Evolutionary conservation across 2,797 vertebrate genomes (phyloP), one percentile per base, ranked within the genome.

Genomic region (Sebastiscus albofasciatus): DNA sequence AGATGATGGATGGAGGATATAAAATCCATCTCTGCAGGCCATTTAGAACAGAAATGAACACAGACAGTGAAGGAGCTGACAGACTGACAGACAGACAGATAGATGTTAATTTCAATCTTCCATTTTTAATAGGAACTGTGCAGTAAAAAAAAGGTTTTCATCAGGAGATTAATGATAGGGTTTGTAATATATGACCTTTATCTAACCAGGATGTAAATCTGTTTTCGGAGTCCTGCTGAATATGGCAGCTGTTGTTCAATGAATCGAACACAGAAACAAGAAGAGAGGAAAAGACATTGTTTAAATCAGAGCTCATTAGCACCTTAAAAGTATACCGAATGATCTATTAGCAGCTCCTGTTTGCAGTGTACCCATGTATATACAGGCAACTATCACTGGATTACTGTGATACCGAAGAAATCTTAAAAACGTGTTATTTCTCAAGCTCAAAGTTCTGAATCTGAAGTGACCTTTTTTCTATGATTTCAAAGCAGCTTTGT

Each of bases 1-100:
- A 87, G 82, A 91, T 90, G 91, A 91, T 90, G 91, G 86, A 93
- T 89, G 82, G 77, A 89, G 77, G 89, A 90, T 67, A 91, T 90
- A 83, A 90, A 88, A 90, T 29, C 68, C 77, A 67, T 83, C 77
- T 81, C 87, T 90, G 75, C 85, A 86, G 85, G 82, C n/a, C 87
- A 74, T 82, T 90, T 83, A 82, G 67, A 67, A 31, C 74, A 60
- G 67, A 83, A 67, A 88, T 61, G 77, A 89, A 83, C 62, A 80
- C 65, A 24, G 83, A 69, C 62, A 62, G 26, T 4, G 72, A 54
- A 6, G 62, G 34, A 61, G 12, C 70, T 6, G 31, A 72, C 1
- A 49, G 24, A 58, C 3, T 29, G 60, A 66, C 2, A 12, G 58
- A 79, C 1, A 56, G 54, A 70, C 4, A 26, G 24, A 58, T 18